phyloP scores from a whole-genome alignment of 2,113 vertebrate species.

The Pungitius pungitius region DNA sequence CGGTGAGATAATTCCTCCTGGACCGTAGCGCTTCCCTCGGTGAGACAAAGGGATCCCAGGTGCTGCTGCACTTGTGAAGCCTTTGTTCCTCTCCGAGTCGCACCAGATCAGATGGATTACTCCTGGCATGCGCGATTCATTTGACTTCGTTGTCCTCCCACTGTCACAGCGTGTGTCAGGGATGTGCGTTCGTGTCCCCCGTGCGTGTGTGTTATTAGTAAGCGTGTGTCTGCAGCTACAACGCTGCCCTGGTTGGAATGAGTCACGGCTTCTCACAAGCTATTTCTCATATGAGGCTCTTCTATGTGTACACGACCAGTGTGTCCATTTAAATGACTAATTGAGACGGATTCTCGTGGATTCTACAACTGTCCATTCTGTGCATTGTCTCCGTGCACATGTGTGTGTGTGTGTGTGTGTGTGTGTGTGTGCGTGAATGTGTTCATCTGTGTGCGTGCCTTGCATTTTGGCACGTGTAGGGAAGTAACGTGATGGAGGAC shows the following conservation, averaged over 20 bases:
- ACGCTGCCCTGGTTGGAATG: slow-evolving; percentile 22
- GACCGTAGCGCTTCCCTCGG: slow-evolving; percentile 19
- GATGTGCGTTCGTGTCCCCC: slow-evolving; percentile 37
- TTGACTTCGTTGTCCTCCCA: slow-evolving; percentile 77
- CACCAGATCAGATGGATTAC: slow-evolving; percentile 74
- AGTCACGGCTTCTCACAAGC: neutral
- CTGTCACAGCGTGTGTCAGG: slow-evolving; percentile 62
- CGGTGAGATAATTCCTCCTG: slow-evolving; percentile 18
- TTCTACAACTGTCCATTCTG: slow-evolving; percentile 28
- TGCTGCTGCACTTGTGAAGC: slow-evolving; percentile 56
- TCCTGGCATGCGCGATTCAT: slow-evolving; percentile 76
- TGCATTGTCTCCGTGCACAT: slow-evolving; percentile 14
- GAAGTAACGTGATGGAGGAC: slow-evolving; percentile 97
- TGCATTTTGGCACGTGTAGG: slow-evolving; percentile 77
- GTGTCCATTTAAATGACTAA: neutral
- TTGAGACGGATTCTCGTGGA: neutral
- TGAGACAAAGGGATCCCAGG: slow-evolving; percentile 35
- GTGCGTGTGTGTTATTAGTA: slow-evolving; percentile 14
- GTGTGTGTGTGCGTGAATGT: slow-evolving; percentile 59
- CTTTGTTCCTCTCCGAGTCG: slow-evolving; percentile 66
- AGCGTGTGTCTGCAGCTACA: slow-evolving; percentile 24
- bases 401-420: slow-evolving; percentile 54
- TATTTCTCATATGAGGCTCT: neutral
- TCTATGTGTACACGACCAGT: neutral
- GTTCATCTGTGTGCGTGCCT: slow-evolving; percentile 56